Evolutionary conservation across 2,113 vertebrate genomes (phyloP).

Genomic region (Paramisgurnus dabryanus): DNA sequence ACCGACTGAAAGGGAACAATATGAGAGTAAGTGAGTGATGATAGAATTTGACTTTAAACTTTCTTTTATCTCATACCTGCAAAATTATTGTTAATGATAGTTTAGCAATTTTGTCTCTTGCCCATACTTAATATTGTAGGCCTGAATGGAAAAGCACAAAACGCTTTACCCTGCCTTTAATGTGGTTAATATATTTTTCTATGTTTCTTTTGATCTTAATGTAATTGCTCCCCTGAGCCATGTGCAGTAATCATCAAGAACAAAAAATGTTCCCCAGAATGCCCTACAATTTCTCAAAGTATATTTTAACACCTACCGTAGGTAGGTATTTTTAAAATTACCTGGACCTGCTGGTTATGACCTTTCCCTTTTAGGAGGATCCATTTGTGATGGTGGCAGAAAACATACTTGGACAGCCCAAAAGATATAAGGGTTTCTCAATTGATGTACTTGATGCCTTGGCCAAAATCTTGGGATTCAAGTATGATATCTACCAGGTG

Average conservation of each 20-base stretch:
- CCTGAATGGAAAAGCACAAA: neutral
- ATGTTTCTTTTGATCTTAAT: neutral
- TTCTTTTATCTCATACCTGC: too few species aligned
- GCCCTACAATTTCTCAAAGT: neutral
- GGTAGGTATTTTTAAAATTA: neutral
- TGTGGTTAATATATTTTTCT: neutral
- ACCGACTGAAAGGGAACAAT: too few species aligned
- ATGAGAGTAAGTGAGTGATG: too few species aligned
- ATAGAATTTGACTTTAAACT: too few species aligned
- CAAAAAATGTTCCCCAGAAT: neutral
- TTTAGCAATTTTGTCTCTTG: neutral
- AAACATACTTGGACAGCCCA: slow-evolving; percentile 97
- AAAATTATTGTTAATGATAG: too few species aligned
- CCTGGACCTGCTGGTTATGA: neutral
- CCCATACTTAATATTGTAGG: neutral
- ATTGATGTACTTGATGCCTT: slow-evolving; percentile 94
- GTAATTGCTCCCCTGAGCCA: neutral
- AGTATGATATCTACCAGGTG: slow-evolving; percentile 97
- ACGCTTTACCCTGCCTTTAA: neutral
- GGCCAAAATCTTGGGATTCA: slow-evolving; percentile 93
- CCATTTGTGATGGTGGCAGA: slow-evolving; percentile 98
- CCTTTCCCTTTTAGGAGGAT: slow-evolving; percentile 79
- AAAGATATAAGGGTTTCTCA: slow-evolving; percentile 96
- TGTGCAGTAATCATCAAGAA: neutral
- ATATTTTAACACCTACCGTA: neutral